Evolutionary conservation across 37 sponge, comb jelly and placozoan genomes (phyloP).

Genomic region (Corticium candelabrum): DNA sequence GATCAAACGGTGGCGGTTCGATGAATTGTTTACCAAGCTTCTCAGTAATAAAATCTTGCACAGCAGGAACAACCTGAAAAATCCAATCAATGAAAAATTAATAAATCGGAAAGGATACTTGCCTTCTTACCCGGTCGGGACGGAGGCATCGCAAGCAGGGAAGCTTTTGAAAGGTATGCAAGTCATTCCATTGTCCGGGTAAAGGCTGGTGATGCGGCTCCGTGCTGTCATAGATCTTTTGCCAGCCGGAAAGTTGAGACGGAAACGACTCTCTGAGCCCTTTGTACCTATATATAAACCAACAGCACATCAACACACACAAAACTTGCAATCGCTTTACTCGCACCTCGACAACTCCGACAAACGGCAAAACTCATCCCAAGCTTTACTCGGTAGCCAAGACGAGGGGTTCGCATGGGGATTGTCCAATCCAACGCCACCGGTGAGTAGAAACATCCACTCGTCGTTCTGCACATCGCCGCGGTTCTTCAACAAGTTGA

Average conservation of each 20-base stretch:
- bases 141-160: constrained; percentile 75
- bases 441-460: constrained; percentile 96
- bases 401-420: constrained; percentile 80
- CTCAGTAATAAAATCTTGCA: constrained; percentile 85
- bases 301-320: neutral
- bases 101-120: neutral
- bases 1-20: constrained; percentile 97
- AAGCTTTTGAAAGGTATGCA: constrained; percentile 78
- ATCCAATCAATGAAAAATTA: neutral
- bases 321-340: neutral
- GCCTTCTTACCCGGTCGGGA: constrained; percentile 74
- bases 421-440: constrained; percentile 97
- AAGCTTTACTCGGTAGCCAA: constrained; percentile 93
- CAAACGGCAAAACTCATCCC: constrained; percentile 93
- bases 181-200: constrained; percentile 60
- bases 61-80: constrained; percentile 69
- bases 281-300: constrained; percentile 39
- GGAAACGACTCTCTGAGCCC: constrained; percentile 52
- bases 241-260: constrained; percentile 43
- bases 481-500: constrained; percentile 70
- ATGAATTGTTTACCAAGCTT: constrained; percentile 71
- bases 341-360: constrained; percentile 39
- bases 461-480: constrained; percentile 68
- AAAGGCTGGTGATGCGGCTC: constrained; percentile 68
- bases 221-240: constrained; percentile 71